Evolutionary conservation across 1,140 invertebrate genomes (phyloP).

Genomic region (Drosophila seguyi): DNA sequence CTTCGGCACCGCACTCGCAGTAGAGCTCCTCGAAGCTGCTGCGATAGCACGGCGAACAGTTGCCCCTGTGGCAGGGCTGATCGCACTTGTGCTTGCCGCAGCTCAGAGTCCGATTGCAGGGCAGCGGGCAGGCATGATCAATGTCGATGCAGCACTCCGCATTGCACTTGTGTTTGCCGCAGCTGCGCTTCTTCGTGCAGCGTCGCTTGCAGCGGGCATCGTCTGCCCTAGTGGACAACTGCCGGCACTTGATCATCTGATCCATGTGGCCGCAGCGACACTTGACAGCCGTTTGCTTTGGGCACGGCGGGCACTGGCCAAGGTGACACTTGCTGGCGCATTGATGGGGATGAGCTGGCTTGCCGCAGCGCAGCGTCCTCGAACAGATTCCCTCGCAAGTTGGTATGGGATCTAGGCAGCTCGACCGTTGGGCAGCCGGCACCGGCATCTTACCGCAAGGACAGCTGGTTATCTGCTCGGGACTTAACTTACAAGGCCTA

Average conservation of each 20-base stretch:
- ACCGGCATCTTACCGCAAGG: slow-evolving; percentile 92
- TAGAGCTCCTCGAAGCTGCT: slow-evolving; percentile 96
- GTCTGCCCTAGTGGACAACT: slow-evolving; percentile 89
- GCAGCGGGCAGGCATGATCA: slow-evolving; percentile 93
- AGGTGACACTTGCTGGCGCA: slow-evolving; percentile 91
- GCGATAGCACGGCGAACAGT: slow-evolving; percentile 93
- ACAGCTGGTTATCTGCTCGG: slow-evolving; percentile 90
- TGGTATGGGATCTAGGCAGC: slow-evolving; percentile 94
- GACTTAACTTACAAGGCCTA: slow-evolving; percentile 87
- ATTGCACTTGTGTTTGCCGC: slow-evolving; percentile 96
- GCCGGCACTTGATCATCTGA: slow-evolving; percentile 92
- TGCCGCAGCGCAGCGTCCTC: slow-evolving; percentile 93
- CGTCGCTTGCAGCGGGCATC: slow-evolving; percentile 93
- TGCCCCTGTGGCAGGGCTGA: slow-evolving; percentile 94
- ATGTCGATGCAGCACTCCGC: slow-evolving; percentile 93
- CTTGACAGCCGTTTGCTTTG: slow-evolving; percentile 90
- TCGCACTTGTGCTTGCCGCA: slow-evolving; percentile 96
- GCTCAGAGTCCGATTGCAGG: slow-evolving; percentile 92
- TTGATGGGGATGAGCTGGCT: slow-evolving; percentile 88
- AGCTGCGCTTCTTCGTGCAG: slow-evolving; percentile 93
- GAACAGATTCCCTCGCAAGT: slow-evolving; percentile 93
- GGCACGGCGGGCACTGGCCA: slow-evolving; percentile 93
- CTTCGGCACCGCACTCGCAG: slow-evolving; percentile 95
- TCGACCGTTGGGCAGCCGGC: slow-evolving; percentile 86
- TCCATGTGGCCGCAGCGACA: slow-evolving; percentile 97